Conservation (phyloP, 2,888 invertebrate genomes). For the Ochropleura leucogaster region DNA sequence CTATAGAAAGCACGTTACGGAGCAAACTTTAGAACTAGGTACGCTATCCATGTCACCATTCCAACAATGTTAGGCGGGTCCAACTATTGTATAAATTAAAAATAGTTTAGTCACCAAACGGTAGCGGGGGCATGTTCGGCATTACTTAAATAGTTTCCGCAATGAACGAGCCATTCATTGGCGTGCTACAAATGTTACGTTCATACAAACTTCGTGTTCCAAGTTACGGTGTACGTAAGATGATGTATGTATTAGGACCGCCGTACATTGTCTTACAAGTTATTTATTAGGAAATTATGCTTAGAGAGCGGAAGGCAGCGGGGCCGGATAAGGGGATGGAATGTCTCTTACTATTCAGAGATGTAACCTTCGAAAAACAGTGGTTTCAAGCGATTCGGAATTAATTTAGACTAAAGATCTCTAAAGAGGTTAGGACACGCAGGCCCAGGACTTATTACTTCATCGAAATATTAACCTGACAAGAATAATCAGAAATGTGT, state of each 20-base stretch:
- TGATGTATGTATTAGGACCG: conserved; percentile 28
- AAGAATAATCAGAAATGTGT: background rate
- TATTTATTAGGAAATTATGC: conserved; percentile 48
- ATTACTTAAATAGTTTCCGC: conserved; percentile 57
- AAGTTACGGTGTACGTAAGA: conserved; percentile 14
- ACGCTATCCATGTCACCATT: conserved; percentile 35
- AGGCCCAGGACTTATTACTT: background rate
- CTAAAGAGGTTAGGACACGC: too few relatives aligned
- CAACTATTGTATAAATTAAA: conserved; percentile 59
- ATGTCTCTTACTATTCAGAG: conserved; percentile 30
- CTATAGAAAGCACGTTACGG: conserved; percentile 12
- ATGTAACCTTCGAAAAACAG: conserved; percentile 3
- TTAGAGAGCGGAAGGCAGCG: conserved; percentile 15
- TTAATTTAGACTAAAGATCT: background rate
- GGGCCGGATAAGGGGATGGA: background rate
- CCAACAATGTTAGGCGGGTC: conserved; percentile 53
- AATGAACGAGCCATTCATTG: conserved; percentile 57
- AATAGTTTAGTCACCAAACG: conserved; percentile 62
- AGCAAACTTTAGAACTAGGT: conserved; percentile 33
- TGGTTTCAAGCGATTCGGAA: background rate
- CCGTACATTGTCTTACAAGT: conserved; percentile 38
- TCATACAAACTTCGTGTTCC: conserved; percentile 40
- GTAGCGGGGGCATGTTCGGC: conserved; percentile 31
- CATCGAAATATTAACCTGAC: background rate
- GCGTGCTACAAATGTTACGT: conserved; percentile 36